Base-by-base conservation (phyloP, 2,888 invertebrate genomes). In the Saturnia pavonia region DNA sequence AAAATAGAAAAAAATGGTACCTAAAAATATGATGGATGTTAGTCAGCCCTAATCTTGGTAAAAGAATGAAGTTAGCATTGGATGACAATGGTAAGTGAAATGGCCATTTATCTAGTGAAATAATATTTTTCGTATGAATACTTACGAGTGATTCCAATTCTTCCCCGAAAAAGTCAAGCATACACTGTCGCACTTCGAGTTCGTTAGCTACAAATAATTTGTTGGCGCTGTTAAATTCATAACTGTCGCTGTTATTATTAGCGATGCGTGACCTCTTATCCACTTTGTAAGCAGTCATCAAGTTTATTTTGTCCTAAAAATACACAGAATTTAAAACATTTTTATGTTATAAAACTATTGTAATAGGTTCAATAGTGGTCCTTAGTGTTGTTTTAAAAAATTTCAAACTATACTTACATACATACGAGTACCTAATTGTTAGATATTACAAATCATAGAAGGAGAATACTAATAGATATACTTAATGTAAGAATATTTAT, bases 161-260 rank as follows among this genome's bases (percentile, higher is more conserved):
- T 0, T 95, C 94, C 0, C 88, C 85, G 82, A 98, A 96, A 63
- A 96, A 88, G 72, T 95, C 91, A 16, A 94, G 81, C 84, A 98
- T 94, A 82, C 98, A 98, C 19, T 95, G 94, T 4, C 96, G 94
- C 27, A 97, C 91, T 48, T 92, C 89, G 70, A 95, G 90, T 2
- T 89, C 87, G 4, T 94, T 85, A 69, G 96, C 95, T 6, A 97
- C 95, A 89, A 96, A 98, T 75, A 98, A 92, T 77, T 96, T 96
- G 90, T 98, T 98, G 40, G 97, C 97, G 72, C 96, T 96, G 7
- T 94, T 95, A 84, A 97, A 97, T 85, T 97, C 96, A 80, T 97
- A 96, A 74, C 95, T 95, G 2, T 94, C 94, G 19, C 95, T 94
- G 74, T 94, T 91, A 71, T 95, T 91, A 75, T 95, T 94, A 11